Conservation (phyloP, 2,797 vertebrate genomes). For the Ptychadena robeensis region DNA sequence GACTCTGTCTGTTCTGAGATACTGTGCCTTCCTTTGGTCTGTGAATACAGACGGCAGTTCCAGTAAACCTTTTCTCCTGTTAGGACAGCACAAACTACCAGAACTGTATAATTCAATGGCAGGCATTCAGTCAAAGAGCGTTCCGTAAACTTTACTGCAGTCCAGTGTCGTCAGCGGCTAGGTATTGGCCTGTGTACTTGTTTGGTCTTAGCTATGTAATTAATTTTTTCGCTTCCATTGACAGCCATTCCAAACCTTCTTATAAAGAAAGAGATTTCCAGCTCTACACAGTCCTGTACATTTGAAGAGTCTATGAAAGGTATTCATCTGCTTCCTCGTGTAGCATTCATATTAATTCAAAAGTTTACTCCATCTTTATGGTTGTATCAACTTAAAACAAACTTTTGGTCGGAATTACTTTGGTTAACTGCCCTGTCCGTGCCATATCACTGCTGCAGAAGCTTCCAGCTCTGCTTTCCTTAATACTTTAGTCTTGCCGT, state of each 20-base stretch:
- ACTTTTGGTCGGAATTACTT: background rate
- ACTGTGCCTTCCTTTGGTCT: background rate
- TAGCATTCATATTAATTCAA: slow-evolving; percentile 57
- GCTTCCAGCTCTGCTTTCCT: too few species aligned
- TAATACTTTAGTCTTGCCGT: too few species aligned
- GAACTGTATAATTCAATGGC: background rate
- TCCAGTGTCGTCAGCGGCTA: background rate
- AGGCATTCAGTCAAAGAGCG: background rate
- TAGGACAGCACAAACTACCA: background rate
- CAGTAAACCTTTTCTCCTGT: background rate
- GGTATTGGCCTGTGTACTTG: background rate
- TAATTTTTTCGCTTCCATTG: slow-evolving; percentile 64
- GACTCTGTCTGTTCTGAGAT: too few species aligned
- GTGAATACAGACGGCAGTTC: background rate
- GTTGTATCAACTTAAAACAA: background rate
- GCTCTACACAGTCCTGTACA: slow-evolving; percentile 89
- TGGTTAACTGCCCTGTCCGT: background rate
- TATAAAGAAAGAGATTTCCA: slow-evolving; percentile 92
- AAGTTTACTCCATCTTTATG: slow-evolving; percentile 38
- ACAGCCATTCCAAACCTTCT: slow-evolving; percentile 84
- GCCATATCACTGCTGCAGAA: too few species aligned
- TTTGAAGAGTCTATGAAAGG: slow-evolving; percentile 95
- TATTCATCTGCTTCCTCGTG: slow-evolving; percentile 74
- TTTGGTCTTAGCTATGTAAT: slow-evolving; percentile 29
- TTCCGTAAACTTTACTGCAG: background rate